Evolutionary conservation across 2,888 invertebrate genomes (phyloP).

Genomic region (Agriotes lineatus): DNA sequence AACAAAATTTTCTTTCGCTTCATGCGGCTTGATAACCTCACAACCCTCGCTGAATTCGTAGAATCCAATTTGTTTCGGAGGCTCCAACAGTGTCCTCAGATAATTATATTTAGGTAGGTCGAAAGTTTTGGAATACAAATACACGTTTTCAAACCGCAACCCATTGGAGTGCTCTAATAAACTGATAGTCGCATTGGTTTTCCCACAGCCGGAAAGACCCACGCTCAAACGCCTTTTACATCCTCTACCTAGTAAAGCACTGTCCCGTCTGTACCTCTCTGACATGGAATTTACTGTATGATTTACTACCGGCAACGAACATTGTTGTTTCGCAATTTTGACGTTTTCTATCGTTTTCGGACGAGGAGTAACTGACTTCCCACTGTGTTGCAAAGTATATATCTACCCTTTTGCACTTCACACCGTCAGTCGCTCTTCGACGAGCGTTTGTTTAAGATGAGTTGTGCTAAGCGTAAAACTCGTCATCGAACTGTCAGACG

Average conservation of each 20-base stretch:
- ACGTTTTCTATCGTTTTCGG: too few species aligned
- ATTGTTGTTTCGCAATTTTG: too few species aligned
- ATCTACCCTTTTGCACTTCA: too few species aligned
- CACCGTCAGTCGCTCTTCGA: too few species aligned
- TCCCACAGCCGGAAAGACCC: constrained; percentile 32
- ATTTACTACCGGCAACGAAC: neutral
- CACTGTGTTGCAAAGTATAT: too few species aligned
- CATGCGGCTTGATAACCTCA: constrained; percentile 43
- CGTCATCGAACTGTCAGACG: constrained; percentile 32
- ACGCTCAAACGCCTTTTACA: constrained; percentile 43
- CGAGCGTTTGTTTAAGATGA: too few species aligned
- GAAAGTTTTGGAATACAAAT: constrained; percentile 45
- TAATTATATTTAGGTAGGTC: constrained; percentile 52
- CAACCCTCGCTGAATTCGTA: constrained; percentile 42
- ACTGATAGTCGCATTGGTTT: constrained; percentile 35
- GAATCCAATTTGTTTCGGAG: constrained; percentile 48
- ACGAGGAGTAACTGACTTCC: too few species aligned
- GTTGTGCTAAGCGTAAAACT: constrained; percentile 35
- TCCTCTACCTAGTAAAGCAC: constrained; percentile 14
- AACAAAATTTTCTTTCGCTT: constrained; percentile 53
- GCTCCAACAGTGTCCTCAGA: constrained; percentile 43
- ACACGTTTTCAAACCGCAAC: constrained; percentile 29
- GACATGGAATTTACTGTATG: neutral
- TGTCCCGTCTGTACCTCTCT: neutral
- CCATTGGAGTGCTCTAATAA: constrained; percentile 42